These are phyloP conservation scores for Chionoecetes opilio DNA, from an alignment of 1,140 invertebrate genomes.

Conservation along the genomic window DNA sequence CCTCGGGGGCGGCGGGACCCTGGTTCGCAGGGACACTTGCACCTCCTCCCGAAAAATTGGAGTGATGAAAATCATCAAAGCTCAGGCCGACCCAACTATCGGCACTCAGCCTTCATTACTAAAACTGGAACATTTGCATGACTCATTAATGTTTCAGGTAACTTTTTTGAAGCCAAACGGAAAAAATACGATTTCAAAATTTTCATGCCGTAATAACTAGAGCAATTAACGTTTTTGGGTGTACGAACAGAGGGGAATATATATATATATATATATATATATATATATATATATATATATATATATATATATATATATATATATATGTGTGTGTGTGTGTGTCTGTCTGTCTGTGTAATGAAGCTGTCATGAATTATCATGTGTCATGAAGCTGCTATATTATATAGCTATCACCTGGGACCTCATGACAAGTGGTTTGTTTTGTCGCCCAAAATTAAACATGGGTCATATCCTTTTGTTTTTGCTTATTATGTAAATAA, in stretches of 20 bases:
- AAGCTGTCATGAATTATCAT: no score
- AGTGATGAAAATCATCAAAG: slow-evolving; percentile 30
- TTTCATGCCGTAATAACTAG: slow-evolving; percentile 30
- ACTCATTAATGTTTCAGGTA: slow-evolving; percentile 21
- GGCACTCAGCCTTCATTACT: slow-evolving; percentile 27
- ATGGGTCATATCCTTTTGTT: no score
- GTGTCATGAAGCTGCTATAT: no score
- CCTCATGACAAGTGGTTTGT: no score
- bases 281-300: slow-evolving; percentile 55
- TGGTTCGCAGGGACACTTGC: neutral
- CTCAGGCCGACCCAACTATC: slow-evolving; percentile 15
- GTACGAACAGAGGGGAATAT: neutral
- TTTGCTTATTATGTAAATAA: no score
- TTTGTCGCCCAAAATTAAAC: no score
- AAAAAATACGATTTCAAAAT: slow-evolving; percentile 23
- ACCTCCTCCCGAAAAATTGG: neutral
- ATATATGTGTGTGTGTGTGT: slow-evolving; percentile 58
- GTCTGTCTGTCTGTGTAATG: slow-evolving; percentile 44
- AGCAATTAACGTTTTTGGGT: slow-evolving; percentile 31
- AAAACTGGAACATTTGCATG: slow-evolving; percentile 29
- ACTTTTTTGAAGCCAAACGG: slow-evolving; percentile 28
- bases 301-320: slow-evolving; percentile 58
- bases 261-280: slow-evolving; percentile 53
- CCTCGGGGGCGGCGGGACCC: neutral
- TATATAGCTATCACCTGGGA: no score